These are phyloP conservation scores for Gopherus flavomarginatus DNA, from an alignment of 2,113 vertebrate species.

Conservation along the genomic window DNA sequence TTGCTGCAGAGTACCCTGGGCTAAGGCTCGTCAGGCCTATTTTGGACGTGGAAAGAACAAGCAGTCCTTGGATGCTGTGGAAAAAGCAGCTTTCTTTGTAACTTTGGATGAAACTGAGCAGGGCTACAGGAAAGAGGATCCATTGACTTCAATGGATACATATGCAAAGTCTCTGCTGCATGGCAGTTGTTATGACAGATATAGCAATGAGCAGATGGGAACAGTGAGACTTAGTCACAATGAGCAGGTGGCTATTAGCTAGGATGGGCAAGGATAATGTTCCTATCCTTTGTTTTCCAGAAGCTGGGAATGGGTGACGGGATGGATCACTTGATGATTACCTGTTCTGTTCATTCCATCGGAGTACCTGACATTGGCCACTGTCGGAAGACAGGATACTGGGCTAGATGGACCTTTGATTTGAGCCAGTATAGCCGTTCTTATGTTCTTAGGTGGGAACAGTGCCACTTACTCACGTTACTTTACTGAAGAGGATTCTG, in stretches of 20 bases:
- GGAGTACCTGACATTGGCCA: too few relatives aligned
- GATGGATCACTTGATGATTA: too few relatives aligned
- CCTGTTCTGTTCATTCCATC: too few relatives aligned
- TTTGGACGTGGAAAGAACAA: slow-evolving; percentile 92
- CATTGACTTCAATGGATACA: slow-evolving; percentile 83
- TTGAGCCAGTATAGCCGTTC: too few relatives aligned
- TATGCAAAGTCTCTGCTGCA: slow-evolving; percentile 96
- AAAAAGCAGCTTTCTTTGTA: slow-evolving; percentile 96
- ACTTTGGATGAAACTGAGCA: slow-evolving; percentile 89
- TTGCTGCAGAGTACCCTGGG: slow-evolving; percentile 90
- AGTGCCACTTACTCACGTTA: not conserved
- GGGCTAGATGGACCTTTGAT: too few relatives aligned
- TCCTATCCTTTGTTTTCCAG: too few relatives aligned
- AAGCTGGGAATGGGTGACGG: too few relatives aligned
- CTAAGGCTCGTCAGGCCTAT: slow-evolving; percentile 86
- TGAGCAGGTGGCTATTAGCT: too few relatives aligned
- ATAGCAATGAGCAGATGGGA: not conserved
- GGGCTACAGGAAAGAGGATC: slow-evolving; percentile 81
- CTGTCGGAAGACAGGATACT: too few relatives aligned
- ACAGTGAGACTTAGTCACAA: not conserved
- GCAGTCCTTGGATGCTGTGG: slow-evolving; percentile 90
- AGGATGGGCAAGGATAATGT: too few relatives aligned
- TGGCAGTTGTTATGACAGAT: slow-evolving; percentile 95
- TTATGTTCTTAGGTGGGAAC: not conserved
- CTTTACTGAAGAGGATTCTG: not conserved